Base-by-base conservation (phyloP, 2,888 invertebrate species). In the Ornithoptera alexandrae region DNA sequence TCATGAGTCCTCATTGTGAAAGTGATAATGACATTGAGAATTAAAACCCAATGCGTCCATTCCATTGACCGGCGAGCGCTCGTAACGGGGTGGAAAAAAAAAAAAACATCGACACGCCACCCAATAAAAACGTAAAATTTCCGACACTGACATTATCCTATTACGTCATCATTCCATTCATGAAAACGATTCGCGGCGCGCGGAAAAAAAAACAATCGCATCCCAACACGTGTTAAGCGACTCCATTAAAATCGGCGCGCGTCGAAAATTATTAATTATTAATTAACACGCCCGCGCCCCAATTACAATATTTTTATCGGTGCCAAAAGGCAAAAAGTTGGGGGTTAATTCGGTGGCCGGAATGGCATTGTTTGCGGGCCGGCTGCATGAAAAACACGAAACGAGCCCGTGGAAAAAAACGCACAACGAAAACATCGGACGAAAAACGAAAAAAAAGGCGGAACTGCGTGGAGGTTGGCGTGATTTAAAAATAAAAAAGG, bases 281-380 rank as follows among this genome's bases (percentile, higher is more conserved):
- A 92, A 92, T 92, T 92, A 91, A 87, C 89, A 85, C 82, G 83
- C 84, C 80, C 82, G 81, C 81, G 81, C 82, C 79, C 79, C 87
- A 89, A 91, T 92, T 92, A 91, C 91, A 91, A 92, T 92, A 92
- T 92, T 92, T 92, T 92, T 90, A 90, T 90, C 85, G 90, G 87
- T 85, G 86, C 85, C 83, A 85, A 89, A 90, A 88, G 89, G 90
- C 88, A 88, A 88, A 90, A 90, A 89, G 85, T 86, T 81, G 86
- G 82, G 84, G 91, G 92, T 92, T 92, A 89, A 92, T 92, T 92
- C 87, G 80, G 89, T 82, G 90, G 90, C 85, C 87, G 85, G 87
- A 85, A 85, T 87, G 85, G 88, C 89, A 91, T 92, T 92, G 92
- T 92, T 92, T 92, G 91, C 84, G 90, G 90, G 88, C 83, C 85